A percentile compares a stretch with the other conserved stretches of the same genome.
These are phyloP conservation scores for Microctenopoma stevenorrisi DNA, from an alignment of 2,797 vertebrate genomes.

Conservation along the genomic window DNA sequence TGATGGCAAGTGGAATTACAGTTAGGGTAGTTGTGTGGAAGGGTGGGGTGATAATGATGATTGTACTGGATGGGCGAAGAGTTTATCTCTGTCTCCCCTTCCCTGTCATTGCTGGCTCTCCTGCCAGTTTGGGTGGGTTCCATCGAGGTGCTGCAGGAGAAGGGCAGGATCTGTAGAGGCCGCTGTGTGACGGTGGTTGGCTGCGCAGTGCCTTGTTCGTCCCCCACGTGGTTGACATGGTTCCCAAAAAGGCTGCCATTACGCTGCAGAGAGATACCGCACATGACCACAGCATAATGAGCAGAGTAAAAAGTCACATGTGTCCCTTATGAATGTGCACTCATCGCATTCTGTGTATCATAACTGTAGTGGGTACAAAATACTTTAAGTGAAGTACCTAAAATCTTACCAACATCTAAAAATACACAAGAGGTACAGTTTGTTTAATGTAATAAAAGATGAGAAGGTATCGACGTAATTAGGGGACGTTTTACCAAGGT, in stretches of 20 bases:
- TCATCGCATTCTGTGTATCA: too few relatives aligned
- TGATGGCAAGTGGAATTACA: constrained; percentile 86
- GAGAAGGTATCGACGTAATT: too few relatives aligned
- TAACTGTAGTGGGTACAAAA: too few relatives aligned
- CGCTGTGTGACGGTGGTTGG: constrained; percentile 94
- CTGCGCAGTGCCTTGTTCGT: constrained; percentile 86
- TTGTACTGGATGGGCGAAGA: constrained; percentile 62
- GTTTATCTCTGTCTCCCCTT: constrained; percentile 50
- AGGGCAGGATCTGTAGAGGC: constrained; percentile 90
- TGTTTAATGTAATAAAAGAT: too few relatives aligned
- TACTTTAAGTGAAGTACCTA: too few relatives aligned
- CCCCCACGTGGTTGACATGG: constrained; percentile 90
- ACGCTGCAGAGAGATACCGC: constrained; percentile 82
- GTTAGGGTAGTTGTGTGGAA: constrained; percentile 78
- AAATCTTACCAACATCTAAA: too few relatives aligned
- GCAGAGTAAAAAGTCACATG: not conserved
- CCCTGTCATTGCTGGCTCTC: constrained; percentile 31
- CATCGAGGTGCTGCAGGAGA: constrained; percentile 79
- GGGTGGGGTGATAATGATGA: constrained; percentile 78
- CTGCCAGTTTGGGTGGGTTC: constrained; percentile 43
- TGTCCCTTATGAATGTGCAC: not conserved
- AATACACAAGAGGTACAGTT: too few relatives aligned
- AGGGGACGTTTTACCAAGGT: too few relatives aligned
- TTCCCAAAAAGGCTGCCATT: constrained; percentile 96
- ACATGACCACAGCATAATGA: not conserved